Conservation (phyloP, 2,797 vertebrate species). For the Tokudaia tokunoshimensis region DNA sequence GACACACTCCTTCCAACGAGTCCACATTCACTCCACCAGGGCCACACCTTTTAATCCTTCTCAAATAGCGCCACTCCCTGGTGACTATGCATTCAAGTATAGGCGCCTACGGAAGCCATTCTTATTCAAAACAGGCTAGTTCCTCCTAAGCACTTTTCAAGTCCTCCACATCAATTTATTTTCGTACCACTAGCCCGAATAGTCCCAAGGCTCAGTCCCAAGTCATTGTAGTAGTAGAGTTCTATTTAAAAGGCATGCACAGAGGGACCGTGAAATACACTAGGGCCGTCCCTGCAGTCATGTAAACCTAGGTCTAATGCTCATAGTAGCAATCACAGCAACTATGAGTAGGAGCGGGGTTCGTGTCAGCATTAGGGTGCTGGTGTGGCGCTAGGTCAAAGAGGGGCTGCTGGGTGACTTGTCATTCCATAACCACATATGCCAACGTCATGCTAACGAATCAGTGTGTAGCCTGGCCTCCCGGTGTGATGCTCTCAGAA, state of each 20-base stretch:
- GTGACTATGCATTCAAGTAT: background rate
- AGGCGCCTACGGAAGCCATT: background rate
- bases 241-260: background rate
- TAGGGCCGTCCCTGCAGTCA: background rate
- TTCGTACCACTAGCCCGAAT: background rate
- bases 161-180: background rate
- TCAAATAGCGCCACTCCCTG: background rate
- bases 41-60: background rate
- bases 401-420: background rate
- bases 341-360: background rate
- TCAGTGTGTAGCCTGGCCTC: background rate
- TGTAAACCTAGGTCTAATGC: background rate
- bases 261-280: background rate
- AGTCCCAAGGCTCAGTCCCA: background rate
- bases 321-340: background rate
- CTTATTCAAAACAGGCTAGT: background rate
- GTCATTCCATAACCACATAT: background rate
- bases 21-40: background rate
- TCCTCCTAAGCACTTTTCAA: background rate
- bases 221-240: background rate
- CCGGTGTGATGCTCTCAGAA: background rate
- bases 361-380: background rate
- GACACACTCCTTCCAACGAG: background rate
- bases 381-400: background rate
- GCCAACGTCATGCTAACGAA: background rate